phyloP scores from a whole-genome alignment of 2,888 invertebrate species.

The Perithous albicinctus region DNA sequence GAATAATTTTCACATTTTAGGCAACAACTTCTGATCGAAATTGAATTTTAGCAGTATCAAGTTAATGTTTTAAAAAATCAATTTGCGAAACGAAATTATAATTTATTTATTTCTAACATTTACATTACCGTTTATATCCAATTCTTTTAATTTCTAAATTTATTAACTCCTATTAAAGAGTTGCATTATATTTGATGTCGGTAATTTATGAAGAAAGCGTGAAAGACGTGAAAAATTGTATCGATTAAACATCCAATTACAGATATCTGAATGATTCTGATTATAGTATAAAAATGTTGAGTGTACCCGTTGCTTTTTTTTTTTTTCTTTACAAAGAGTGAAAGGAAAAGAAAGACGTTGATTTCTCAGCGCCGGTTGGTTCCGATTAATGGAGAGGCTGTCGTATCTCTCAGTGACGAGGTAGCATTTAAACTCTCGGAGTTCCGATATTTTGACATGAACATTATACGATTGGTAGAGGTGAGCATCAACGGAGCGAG shows the following conservation, averaged over 20 bases:
- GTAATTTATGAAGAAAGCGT: not conserved
- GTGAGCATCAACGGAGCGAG: conserved; percentile 43
- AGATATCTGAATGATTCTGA: not conserved
- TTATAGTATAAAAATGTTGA: conserved; percentile 22
- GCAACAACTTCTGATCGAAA: no score
- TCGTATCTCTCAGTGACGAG: conserved; percentile 75
- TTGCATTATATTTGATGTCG: not conserved
- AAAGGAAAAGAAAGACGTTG: conserved; percentile 34
- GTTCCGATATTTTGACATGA: conserved; percentile 74
- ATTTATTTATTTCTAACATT: no score
- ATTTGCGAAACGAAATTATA: not conserved
- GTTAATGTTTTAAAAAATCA: not conserved
- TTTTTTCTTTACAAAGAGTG: conserved; percentile 26
- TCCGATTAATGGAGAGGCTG: conserved; percentile 71
- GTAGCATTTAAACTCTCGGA: conserved; percentile 74
- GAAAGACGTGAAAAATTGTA: conserved; percentile 1
- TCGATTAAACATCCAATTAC: not conserved
- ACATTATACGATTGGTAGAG: conserved; percentile 75
- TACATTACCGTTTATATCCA: no score
- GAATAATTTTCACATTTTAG: no score
- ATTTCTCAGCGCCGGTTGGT: conserved; percentile 12
- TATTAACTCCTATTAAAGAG: not conserved
- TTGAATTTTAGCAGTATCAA: not conserved
- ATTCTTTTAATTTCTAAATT: no score
- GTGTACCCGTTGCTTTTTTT: not conserved